These are phyloP conservation scores for Athalia cordata DNA, from an alignment of 2,888 invertebrate species.

Conservation along the genomic window DNA sequence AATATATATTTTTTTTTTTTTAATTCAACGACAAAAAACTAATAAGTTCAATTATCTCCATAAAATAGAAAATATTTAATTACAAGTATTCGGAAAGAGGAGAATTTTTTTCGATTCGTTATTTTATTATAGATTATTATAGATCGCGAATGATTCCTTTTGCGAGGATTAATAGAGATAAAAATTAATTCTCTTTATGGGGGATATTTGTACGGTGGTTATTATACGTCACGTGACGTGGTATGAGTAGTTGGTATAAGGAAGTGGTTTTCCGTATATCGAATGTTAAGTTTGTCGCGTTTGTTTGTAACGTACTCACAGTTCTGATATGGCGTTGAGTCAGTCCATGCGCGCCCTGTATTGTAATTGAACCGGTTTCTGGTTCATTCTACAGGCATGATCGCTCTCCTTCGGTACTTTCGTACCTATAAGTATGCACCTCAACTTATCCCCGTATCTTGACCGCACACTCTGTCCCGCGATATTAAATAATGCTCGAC, in stretches of 20 bases:
- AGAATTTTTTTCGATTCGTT: too few species aligned
- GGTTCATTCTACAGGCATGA: slow-evolving; percentile 44
- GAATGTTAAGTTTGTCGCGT: slow-evolving; percentile 27
- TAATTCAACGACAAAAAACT: not conserved
- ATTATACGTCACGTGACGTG: not conserved
- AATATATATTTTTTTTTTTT: not conserved
- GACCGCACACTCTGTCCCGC: slow-evolving; percentile 27
- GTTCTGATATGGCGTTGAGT: slow-evolving; percentile 54
- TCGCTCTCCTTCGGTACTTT: slow-evolving; percentile 19
- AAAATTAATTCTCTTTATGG: too few species aligned
- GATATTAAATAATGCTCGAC: not conserved
- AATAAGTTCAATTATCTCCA: too few species aligned
- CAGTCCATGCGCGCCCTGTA: slow-evolving; percentile 55
- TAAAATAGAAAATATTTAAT: too few species aligned
- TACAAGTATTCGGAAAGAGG: not conserved
- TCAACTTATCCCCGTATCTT: not conserved
- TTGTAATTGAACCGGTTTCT: slow-evolving; percentile 62
- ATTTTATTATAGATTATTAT: too few species aligned
- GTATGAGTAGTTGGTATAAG: not conserved
- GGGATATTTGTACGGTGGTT: too few species aligned
- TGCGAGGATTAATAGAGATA: too few species aligned
- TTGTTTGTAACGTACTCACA: slow-evolving; percentile 21
- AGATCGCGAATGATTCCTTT: too few species aligned
- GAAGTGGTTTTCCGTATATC: not conserved
- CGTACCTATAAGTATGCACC: not conserved